Evolutionary conservation across 1,140 invertebrate genomes (phyloP).

Genomic region (Andricus grossulariae): DNA sequence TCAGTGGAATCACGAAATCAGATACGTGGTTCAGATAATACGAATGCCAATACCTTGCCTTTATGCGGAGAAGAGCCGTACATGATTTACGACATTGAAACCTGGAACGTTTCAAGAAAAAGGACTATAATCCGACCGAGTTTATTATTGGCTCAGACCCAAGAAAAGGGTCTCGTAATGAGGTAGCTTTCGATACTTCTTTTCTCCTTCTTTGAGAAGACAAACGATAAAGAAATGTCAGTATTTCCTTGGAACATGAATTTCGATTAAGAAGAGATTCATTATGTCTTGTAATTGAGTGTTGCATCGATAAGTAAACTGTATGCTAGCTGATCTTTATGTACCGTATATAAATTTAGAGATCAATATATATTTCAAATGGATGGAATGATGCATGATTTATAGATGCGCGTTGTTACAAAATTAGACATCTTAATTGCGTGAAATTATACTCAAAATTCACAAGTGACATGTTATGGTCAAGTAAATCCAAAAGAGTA

Average conservation of each 20-base stretch:
- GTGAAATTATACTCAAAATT: no score
- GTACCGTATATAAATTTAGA: no score
- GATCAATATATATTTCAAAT: no score
- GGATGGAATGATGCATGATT: no score
- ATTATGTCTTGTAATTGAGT: conserved; percentile 5
- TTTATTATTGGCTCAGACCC: background rate
- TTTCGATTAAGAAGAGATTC: conserved; percentile 6
- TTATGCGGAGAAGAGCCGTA: background rate
- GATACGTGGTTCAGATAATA: conserved; percentile 16
- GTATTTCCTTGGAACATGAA: background rate
- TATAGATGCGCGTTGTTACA: no score
- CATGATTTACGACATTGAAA: conserved; percentile 27
- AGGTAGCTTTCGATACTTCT: background rate
- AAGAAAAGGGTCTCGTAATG: conserved; percentile 11
- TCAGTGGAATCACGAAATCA: background rate
- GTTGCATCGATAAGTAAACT: background rate
- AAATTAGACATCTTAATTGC: no score
- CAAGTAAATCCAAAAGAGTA: no score
- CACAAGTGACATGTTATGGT: no score
- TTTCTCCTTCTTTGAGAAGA: background rate
- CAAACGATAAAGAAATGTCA: background rate
- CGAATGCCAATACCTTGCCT: conserved; percentile 20
- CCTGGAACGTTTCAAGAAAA: background rate
- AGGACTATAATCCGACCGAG: background rate
- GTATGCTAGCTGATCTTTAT: background rate